Evolutionary conservation across 1,140 invertebrate genomes (phyloP).

Genomic region (Vanessa tameamea): DNA sequence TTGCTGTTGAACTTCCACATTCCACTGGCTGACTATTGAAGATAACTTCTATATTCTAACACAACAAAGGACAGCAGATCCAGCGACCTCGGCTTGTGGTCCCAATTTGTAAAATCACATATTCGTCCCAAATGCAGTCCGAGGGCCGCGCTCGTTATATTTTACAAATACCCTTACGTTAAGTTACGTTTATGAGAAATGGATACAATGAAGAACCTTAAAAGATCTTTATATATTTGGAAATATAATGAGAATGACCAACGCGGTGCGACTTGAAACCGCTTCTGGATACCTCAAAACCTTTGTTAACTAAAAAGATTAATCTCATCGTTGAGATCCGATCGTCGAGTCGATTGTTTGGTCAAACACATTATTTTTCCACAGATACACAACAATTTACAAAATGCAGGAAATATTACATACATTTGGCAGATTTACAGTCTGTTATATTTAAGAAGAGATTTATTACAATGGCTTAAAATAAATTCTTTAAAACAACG

Average conservation of each 20-base stretch:
- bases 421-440: slow-evolving; percentile 56
- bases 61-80: not conserved
- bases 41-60: not conserved
- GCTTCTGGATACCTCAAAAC: too few species aligned
- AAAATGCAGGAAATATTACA: slow-evolving; percentile 33
- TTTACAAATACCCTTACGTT: slow-evolving; percentile 28
- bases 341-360: not conserved
- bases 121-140: slow-evolving; percentile 9
- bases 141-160: slow-evolving; percentile 13
- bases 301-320: too few species aligned
- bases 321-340: too few species aligned
- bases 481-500: not conserved
- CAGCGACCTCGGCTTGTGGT: not conserved
- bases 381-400: slow-evolving; percentile 1
- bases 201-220: slow-evolving; percentile 27
- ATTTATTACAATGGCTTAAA: slow-evolving; percentile 17
- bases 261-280: too few species aligned
- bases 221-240: not conserved
- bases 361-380: slow-evolving; percentile 13
- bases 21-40: not conserved
- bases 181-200: slow-evolving; percentile 11
- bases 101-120: slow-evolving; percentile 5
- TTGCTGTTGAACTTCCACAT: not conserved
- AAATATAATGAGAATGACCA: slow-evolving; percentile 12
- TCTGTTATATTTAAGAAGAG: slow-evolving; percentile 34